Evolutionary conservation across 2,888 invertebrate species (phyloP), one percentile per base, ranked within the genome.

Genomic region (Hyles lineata): DNA sequence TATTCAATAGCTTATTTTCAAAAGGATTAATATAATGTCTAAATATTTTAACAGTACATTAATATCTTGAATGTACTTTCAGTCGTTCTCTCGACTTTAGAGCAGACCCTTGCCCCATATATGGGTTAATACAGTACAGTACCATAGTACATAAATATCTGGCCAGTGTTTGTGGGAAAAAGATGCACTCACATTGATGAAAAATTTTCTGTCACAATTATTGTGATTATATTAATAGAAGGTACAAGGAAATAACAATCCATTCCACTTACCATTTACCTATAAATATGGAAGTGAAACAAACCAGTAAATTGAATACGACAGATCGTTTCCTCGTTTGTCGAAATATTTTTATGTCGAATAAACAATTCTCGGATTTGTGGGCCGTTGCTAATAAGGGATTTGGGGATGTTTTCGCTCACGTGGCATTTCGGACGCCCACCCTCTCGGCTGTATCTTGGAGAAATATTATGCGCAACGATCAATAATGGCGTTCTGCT

Each of bases 271-370:
- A 55, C n/a, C 32, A 32, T 61, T n/a, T 21, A 43, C 43, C 9
- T 9, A 63, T 35, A 63, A 25, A 35, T n/a, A 35, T 23, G 21
- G 63, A 11, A 43, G 15, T 43, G 43, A 67, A 43, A 67, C 21
- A 43, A 67, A 15, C 43, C 63, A 23, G 63, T 52, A 63, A 72
- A 72, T 72, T 62, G 50, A 63, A 67, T 55, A 52, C 55, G 72
- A 72, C 61, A 71, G 59, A 72, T 58, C n/a, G 72, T 63, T 61
- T 72, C 63, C 32, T 23, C 61, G 63, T 67, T 43, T 32, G n/a
- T 11, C 15, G 60, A 23, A 25, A 62, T 62, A 62, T 62, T 62
- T 67, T 67, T 67, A 67, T 67, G 43, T 11, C 15, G 15, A 43
- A 67, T 67, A 67, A 67, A 67, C 63, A 67, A 50, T 67, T 43